Percentiles rank a stretch among this genome's conserved stretches.
These are phyloP conservation scores for Drosophila cyrtoloma DNA, from an alignment of 2,888 invertebrate species.

Conservation along the genomic window DNA sequence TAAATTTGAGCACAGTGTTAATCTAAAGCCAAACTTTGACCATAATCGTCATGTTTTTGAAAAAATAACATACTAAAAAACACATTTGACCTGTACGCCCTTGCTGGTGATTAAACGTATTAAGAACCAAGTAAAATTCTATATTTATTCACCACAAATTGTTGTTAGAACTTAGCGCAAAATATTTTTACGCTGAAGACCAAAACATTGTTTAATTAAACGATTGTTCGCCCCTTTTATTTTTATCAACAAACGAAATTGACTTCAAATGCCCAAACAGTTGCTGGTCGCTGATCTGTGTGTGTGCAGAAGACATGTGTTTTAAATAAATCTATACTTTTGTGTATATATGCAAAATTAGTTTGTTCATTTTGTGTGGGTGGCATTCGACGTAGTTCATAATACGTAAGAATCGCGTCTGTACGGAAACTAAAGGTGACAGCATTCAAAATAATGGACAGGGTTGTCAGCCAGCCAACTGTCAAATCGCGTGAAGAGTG, in stretches of 20 bases:
- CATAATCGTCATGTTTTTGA: not conserved
- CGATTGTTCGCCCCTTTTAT: constrained; percentile 9
- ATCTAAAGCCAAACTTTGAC: not conserved
- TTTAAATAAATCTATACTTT: constrained; percentile 48
- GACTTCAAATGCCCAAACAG: constrained; percentile 20
- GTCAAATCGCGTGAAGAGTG: constrained; percentile 24
- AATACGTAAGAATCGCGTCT: constrained; percentile 15
- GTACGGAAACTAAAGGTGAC: constrained; percentile 27
- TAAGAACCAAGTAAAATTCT: not conserved
- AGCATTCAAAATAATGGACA: constrained; percentile 24
- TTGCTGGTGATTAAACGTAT: not conserved
- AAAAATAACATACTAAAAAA: not conserved
- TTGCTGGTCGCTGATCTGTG: constrained; percentile 31
- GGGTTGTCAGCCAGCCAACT: constrained; percentile 45
- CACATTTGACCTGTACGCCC: not conserved
- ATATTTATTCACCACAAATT: not conserved
- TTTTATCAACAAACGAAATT: constrained; percentile 18
- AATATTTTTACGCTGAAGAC: not conserved
- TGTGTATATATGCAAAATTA: constrained; percentile 19
- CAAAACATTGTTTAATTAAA: constrained; percentile 20
- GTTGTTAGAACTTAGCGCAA: not conserved
- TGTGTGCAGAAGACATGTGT: constrained; percentile 23
- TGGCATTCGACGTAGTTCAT: constrained; percentile 23
- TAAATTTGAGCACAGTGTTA: not conserved
- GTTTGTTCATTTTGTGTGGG: constrained; percentile 50